Evolutionary conservation across 2,113 vertebrate species (phyloP).

Genomic region (Eulacestoma nigropectus): DNA sequence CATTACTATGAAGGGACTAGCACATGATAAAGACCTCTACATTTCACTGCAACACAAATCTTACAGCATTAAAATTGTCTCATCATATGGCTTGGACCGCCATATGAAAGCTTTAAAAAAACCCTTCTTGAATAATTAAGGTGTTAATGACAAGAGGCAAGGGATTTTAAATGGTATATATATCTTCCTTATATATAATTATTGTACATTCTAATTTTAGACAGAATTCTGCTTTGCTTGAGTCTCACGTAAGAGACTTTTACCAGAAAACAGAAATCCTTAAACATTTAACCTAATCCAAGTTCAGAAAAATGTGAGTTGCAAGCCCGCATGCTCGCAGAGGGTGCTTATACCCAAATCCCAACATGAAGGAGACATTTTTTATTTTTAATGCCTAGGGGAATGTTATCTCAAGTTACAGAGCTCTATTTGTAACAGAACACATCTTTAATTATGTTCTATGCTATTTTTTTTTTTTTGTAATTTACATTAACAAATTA

Average conservation of each 20-base stretch:
- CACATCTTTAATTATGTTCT: neutral
- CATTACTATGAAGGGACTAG: neutral
- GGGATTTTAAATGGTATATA: neutral
- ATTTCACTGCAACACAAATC: neutral
- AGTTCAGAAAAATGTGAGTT: neutral
- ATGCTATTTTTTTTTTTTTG: neutral
- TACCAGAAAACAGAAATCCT: neutral
- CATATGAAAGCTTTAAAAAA: neutral
- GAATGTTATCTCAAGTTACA: neutral
- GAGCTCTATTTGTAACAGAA: neutral
- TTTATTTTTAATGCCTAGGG: neutral
- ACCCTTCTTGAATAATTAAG: neutral
- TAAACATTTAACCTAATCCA: neutral
- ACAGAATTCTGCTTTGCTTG: neutral
- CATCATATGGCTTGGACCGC: neutral
- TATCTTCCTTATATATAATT: neutral
- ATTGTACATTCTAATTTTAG: neutral
- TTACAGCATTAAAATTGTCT: neutral
- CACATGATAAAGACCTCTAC: neutral
- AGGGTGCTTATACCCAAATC: neutral
- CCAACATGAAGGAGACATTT: neutral
- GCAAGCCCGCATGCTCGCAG: neutral
- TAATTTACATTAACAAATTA: neutral
- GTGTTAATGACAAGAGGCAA: neutral
- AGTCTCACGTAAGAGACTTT: neutral